These are phyloP conservation scores for Drosophila diplacantha DNA, from an alignment of 2,888 invertebrate species.

Conservation along the genomic window DNA sequence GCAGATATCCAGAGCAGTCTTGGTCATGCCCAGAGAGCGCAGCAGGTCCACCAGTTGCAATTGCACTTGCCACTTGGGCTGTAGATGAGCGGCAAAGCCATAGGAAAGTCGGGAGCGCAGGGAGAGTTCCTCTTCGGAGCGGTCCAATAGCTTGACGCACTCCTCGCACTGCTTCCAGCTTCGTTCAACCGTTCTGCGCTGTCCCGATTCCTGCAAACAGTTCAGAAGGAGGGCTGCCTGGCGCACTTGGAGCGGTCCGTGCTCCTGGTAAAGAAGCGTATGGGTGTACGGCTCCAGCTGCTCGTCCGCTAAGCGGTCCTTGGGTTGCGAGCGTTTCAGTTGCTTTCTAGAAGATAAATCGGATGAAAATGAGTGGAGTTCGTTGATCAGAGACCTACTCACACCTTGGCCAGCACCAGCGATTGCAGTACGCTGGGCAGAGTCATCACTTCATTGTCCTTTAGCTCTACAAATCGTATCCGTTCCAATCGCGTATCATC, in stretches of 20 bases:
- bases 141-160: slow-evolving; percentile 81
- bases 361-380: fast-evolving
- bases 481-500: slow-evolving; percentile 92
- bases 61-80: slow-evolving; percentile 87
- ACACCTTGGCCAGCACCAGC: slow-evolving; percentile 88
- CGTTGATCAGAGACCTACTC: slow-evolving; percentile 74
- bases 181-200: slow-evolving; percentile 90
- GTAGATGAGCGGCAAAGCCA: slow-evolving; percentile 85
- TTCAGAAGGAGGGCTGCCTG: slow-evolving; percentile 86
- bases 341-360: slow-evolving; percentile 80
- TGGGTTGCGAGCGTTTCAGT: slow-evolving; percentile 85
- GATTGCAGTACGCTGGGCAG: slow-evolving; percentile 87
- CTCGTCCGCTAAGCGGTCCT: slow-evolving; percentile 88
- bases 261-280: slow-evolving; percentile 81
- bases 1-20: slow-evolving; percentile 90
- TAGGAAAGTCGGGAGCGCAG: slow-evolving; percentile 79
- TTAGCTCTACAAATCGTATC: slow-evolving; percentile 83
- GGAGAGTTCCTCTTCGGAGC: slow-evolving; percentile 52
- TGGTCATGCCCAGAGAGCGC: slow-evolving; percentile 88
- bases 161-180: slow-evolving; percentile 92
- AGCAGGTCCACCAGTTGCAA: slow-evolving; percentile 88
- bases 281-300: slow-evolving; percentile 88
- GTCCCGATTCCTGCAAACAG: slow-evolving; percentile 86
- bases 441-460: slow-evolving; percentile 78
- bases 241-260: slow-evolving; percentile 87